Percentiles rank a stretch among this genome's conserved stretches.
These are phyloP conservation scores for Glyphotaelius pellucidus DNA, from an alignment of 2,888 invertebrate species.

Conservation along the genomic window DNA sequence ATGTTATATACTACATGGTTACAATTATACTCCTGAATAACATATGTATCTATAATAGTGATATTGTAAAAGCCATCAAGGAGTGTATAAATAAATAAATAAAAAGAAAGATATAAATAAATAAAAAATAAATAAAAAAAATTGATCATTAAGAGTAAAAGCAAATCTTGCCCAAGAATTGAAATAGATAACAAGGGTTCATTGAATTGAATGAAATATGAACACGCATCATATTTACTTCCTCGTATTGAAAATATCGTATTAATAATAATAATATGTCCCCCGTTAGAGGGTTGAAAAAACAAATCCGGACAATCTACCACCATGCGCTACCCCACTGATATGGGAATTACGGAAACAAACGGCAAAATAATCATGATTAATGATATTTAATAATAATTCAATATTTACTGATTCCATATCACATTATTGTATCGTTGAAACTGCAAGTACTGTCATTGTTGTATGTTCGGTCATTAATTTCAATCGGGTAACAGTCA, in stretches of 20 bases:
- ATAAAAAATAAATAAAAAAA: too few relatives aligned
- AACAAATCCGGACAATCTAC: background rate
- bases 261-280: background rate
- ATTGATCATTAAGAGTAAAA: too few relatives aligned
- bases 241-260: background rate
- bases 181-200: too few relatives aligned
- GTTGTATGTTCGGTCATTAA: background rate
- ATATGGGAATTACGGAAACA: slow-evolving; percentile 15
- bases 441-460: slow-evolving; percentile 3
- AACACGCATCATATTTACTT: too few relatives aligned
- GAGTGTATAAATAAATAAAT: too few relatives aligned
- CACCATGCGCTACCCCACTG: background rate
- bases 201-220: too few relatives aligned
- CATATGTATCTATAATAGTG: too few relatives aligned
- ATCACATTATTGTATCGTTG: background rate
- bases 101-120: too few relatives aligned
- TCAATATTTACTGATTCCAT: background rate
- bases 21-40: too few relatives aligned
- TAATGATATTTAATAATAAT: slow-evolving; percentile 17
- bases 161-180: too few relatives aligned
- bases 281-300: background rate
- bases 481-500: background rate
- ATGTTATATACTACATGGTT: too few relatives aligned
- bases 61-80: too few relatives aligned
- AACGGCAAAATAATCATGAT: slow-evolving; percentile 24